phyloP scores from a whole-genome alignment of 2,888 invertebrate species.

The Chrysolina americana region DNA sequence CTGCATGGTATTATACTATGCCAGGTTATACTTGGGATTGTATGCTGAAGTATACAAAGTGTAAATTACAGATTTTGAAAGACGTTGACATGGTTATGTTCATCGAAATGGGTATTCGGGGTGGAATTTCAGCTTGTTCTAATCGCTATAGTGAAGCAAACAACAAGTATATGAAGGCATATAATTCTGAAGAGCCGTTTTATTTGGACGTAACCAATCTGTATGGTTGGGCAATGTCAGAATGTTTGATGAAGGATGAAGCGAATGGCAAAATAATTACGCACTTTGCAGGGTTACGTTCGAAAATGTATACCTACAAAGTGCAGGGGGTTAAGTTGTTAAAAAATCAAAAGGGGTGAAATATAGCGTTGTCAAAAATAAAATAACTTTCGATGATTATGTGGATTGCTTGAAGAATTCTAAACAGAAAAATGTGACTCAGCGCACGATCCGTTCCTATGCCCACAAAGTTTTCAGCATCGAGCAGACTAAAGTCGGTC shows the following conservation, averaged over 20 bases:
- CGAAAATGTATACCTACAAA: no score
- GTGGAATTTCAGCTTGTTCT: slow-evolving; percentile 34
- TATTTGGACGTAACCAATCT: slow-evolving; percentile 56
- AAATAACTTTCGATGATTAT: no score
- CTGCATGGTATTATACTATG: slow-evolving; percentile 32
- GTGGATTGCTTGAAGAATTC: no score
- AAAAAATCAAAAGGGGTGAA: no score
- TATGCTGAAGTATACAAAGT: slow-evolving; percentile 51
- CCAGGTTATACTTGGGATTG: slow-evolving; percentile 27
- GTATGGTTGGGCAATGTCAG: slow-evolving; percentile 52
- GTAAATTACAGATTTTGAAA: slow-evolving; percentile 56
- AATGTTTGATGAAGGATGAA: slow-evolving; percentile 29
- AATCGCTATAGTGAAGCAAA: slow-evolving; percentile 31
- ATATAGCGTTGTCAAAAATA: no score
- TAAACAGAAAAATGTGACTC: no score
- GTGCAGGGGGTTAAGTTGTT: no score
- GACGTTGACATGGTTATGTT: slow-evolving; percentile 46
- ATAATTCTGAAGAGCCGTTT: slow-evolving; percentile 52
- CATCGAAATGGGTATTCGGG: slow-evolving; percentile 51
- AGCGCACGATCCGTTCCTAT: no score
- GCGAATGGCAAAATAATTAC: no score
- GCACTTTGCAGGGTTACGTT: no score
- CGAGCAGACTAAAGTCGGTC: no score
- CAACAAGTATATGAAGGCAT: slow-evolving; percentile 61
- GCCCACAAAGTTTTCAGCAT: no score